Base-by-base conservation (phyloP, 2,797 vertebrate species). In the Catamblyrhynchus diadema region DNA sequence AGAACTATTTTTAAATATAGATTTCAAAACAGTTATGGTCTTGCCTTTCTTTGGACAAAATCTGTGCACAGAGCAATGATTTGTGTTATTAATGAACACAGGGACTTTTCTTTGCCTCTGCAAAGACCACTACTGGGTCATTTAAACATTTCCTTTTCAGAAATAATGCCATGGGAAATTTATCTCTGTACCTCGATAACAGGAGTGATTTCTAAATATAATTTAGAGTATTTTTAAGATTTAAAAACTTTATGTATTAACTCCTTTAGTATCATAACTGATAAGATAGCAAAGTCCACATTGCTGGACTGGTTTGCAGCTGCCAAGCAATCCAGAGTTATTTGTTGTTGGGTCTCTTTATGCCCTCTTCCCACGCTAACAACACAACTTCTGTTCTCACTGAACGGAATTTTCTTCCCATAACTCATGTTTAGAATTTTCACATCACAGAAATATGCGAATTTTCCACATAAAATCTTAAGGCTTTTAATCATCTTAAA, bases 31-130 rank as follows among this genome's bases (percentile, higher is more conserved):
- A 96, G 80, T 65, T 81, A 88, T 60, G 67, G 71, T 86, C 87
- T 95, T 96, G 95, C 94, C 93, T 95, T 96, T 96, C 94, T 97
- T 95, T 97, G 94, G 96, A 96, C 41, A 96, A 95, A 95, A 87
- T 85, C 79, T 86, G 81, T 75, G 74, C 83, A 51, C 57, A 72
- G 75, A 56, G 70, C 71, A 91, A 84, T 88, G 80, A 84, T 86
- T 66, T 93, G 87, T 89, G 71, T 86, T 92, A 90, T 51, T 95
- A 96, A 92, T 51, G 70, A 95, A 86, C 81, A 92, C 18, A 42
- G 53, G 41, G 86, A 67, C 56, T 94, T 95, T 59, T 72, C 59
- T 33, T 35, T 93, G 86, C 71, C 33, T 94, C 81, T 91, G 56
- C 50, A 75, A 80, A 95, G 77, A 88, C 69, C 88, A 90, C 56